Conservation (phyloP, 2,797 vertebrate species). For the Smutsia gigantea region DNA sequence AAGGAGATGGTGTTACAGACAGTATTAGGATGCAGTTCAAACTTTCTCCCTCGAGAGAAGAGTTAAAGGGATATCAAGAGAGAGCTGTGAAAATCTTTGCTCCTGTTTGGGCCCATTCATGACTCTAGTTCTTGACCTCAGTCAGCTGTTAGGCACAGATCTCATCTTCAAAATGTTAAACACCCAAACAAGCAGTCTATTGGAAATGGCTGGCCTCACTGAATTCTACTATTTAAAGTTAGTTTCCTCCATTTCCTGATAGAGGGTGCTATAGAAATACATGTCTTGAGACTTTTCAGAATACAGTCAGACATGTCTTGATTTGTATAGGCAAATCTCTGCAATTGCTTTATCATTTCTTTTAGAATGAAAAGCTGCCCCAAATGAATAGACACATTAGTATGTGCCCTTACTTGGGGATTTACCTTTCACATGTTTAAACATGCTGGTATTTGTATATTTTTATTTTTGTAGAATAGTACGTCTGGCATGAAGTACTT, state of each 20-base stretch:
- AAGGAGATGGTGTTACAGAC: not conserved
- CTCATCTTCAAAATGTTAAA: not conserved
- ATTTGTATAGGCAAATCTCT: slow-evolving; percentile 62
- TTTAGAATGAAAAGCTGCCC: slow-evolving; percentile 32
- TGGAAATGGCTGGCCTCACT: not conserved
- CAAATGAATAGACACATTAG: slow-evolving; percentile 10
- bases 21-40: not conserved
- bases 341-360: slow-evolving; percentile 55
- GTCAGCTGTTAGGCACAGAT: not conserved
- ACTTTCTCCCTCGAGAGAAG: not conserved
- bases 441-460: slow-evolving; percentile 16
- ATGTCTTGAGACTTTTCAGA: slow-evolving; percentile 40
- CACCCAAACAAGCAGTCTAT: not conserved
- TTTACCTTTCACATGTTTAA: slow-evolving; percentile 49
- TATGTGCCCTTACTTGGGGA: not conserved
- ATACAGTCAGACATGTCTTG: slow-evolving; percentile 40
- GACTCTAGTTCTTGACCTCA: not conserved
- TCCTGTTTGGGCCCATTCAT: not conserved
- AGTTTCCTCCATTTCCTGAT: slow-evolving; percentile 35
- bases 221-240: slow-evolving; percentile 11
- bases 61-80: not conserved
- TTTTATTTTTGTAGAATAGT: slow-evolving; percentile 20
- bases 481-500: not conserved
- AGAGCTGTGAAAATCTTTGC: not conserved
- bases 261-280: not conserved